Evolutionary conservation across 2,888 invertebrate genomes (phyloP).

Genomic region (Epicampocera succincta): DNA sequence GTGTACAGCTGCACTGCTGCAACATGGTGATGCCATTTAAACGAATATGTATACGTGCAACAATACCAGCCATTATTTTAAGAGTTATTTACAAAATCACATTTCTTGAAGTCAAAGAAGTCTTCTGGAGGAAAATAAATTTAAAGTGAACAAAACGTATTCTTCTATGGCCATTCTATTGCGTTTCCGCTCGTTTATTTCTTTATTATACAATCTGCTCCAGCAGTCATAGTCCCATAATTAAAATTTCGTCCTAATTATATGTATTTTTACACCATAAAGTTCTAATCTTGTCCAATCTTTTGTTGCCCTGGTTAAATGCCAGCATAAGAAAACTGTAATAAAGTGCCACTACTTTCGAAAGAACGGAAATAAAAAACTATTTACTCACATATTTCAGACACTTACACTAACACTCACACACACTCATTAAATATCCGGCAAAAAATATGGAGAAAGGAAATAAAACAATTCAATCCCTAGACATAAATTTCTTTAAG

Average conservation of each 20-base stretch:
- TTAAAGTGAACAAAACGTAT: neutral
- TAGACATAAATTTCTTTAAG: slow-evolving; percentile 65
- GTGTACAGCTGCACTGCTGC: slow-evolving; percentile 2
- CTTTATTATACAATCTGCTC: slow-evolving; percentile 17
- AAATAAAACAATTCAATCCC: slow-evolving; percentile 62
- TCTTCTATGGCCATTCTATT: slow-evolving; percentile 7
- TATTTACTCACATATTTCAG: neutral
- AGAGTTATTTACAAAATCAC: neutral
- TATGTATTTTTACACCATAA: slow-evolving; percentile 59
- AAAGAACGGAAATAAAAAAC: neutral
- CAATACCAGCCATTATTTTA: slow-evolving; percentile 9
- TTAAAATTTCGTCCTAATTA: slow-evolving; percentile 63
- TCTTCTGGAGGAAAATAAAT: neutral
- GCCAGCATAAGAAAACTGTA: slow-evolving; percentile 56
- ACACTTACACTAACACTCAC: slow-evolving; percentile 2
- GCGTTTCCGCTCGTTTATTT: slow-evolving; percentile 40
- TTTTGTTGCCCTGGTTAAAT: slow-evolving; percentile 57
- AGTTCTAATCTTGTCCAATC: slow-evolving; percentile 61
- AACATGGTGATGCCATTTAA: neutral
- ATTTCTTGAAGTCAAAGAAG: neutral
- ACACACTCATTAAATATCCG: slow-evolving; percentile 52
- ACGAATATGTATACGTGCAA: neutral
- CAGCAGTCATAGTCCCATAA: slow-evolving; percentile 58
- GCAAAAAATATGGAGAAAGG: slow-evolving; percentile 3
- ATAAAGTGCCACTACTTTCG: slow-evolving; percentile 32